Conservation (phyloP, 2,797 vertebrate genomes). For the Florisuga fusca region DNA sequence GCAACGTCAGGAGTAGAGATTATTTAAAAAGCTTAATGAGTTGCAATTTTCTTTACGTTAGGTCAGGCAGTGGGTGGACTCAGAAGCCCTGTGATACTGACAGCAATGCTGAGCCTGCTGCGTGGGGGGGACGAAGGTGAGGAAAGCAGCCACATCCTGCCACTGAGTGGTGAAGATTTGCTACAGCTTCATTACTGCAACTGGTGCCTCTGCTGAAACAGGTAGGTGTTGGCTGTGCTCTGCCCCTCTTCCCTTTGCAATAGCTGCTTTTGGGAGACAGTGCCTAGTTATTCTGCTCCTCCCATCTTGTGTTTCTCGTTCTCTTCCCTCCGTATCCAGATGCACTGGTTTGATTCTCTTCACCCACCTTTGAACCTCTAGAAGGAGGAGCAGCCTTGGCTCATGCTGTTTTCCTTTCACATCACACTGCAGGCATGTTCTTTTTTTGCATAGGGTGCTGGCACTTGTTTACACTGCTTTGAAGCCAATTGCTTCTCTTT, state of each 20-base stretch:
- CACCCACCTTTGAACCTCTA: not conserved
- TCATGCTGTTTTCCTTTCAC: not conserved
- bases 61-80: not conserved
- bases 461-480: not conserved
- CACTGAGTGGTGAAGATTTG: conserved; percentile 1
- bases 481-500: not conserved
- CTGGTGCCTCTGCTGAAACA: not conserved
- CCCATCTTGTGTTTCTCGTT: not conserved
- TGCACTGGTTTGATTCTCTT: not conserved
- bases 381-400: not conserved
- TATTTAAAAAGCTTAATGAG: not conserved
- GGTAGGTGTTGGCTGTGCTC: not conserved
- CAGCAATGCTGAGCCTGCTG: not conserved
- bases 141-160: not conserved
- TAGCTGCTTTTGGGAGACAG: not conserved
- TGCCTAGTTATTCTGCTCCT: not conserved
- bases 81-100: not conserved
- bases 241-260: not conserved
- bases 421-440: fast-evolving
- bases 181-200: not conserved
- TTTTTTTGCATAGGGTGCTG: not conserved
- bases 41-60: not conserved
- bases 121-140: fast-evolving
- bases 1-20: not conserved
- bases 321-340: fast-evolving